Conservation (phyloP, 2,113 vertebrate genomes). For the Nannospalax galili region DNA sequence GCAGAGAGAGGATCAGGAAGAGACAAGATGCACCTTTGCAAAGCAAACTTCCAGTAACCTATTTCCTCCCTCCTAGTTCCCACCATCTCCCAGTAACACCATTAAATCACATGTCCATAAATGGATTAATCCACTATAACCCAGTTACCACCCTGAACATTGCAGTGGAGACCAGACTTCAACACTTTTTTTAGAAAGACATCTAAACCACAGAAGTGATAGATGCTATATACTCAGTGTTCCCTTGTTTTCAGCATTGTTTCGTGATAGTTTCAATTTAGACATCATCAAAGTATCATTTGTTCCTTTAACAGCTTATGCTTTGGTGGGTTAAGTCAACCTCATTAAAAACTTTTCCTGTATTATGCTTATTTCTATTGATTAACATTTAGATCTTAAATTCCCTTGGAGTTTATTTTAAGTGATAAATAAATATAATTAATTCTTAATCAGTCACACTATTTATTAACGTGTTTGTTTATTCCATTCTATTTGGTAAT, state of each 20-base stretch:
- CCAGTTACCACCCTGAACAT: not conserved
- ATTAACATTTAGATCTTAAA: constrained; percentile 32
- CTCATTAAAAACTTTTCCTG: not conserved
- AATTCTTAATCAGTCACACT: not conserved
- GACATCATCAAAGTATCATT: not conserved
- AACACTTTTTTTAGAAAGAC: not conserved
- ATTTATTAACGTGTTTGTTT: not conserved
- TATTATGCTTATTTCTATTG: not conserved
- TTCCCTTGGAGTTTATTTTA: not conserved
- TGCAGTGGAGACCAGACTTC: not conserved
- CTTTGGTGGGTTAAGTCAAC: not conserved
- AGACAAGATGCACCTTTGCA: not conserved
- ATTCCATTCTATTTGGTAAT: not conserved
- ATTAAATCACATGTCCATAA: not conserved
- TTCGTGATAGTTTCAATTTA: not conserved
- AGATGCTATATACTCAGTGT: not conserved
- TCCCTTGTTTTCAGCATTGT: not conserved
- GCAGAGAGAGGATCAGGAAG: not conserved
- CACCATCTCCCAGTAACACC: not conserved
- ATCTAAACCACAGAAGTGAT: no score
- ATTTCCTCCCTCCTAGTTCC: not conserved
- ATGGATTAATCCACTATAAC: not conserved
- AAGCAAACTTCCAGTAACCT: not conserved
- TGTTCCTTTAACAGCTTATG: not conserved
- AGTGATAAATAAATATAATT: not conserved